phyloP scores from a whole-genome alignment of 2,113 vertebrate genomes.

The Phycodurus eques region DNA sequence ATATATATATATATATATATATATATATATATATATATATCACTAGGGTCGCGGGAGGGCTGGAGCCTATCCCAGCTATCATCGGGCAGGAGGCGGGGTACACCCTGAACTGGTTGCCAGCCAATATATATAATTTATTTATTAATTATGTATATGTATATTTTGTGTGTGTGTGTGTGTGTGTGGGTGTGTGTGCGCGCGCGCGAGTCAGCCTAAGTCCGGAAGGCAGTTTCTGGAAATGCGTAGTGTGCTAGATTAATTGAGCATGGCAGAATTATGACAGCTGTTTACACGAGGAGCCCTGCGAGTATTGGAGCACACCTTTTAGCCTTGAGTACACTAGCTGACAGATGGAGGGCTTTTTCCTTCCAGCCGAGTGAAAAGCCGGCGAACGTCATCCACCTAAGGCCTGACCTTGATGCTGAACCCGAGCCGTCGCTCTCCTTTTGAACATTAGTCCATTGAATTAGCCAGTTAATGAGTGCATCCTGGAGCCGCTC shows the following conservation, averaged over 20 bases:
- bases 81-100: too few relatives aligned
- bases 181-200: too few relatives aligned
- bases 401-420: conserved; percentile 57
- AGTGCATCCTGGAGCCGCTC: conserved; percentile 41
- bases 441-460: conserved; percentile 55
- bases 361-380: conserved; percentile 63
- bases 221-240: conserved; percentile 68
- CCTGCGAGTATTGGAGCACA: conserved; percentile 72
- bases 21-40: not conserved
- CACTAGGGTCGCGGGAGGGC: too few relatives aligned
- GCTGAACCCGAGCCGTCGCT: conserved; percentile 51
- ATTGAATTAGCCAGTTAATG: conserved; percentile 58
- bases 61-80: too few relatives aligned
- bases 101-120: too few relatives aligned
- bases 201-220: conserved; percentile 34
- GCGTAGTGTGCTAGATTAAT: conserved; percentile 73
- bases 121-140: not conserved
- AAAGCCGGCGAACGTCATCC: conserved; percentile 63
- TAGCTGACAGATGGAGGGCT: conserved; percentile 69
- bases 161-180: conserved; percentile 26
- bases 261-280: conserved; percentile 78
- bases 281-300: conserved; percentile 76
- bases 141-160: not conserved
- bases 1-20: not conserved
- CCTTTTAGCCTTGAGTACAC: conserved; percentile 73